phyloP scores from a whole-genome alignment of 35 echinoderm and acorn worm species.

The Chiridota heheva region DNA sequence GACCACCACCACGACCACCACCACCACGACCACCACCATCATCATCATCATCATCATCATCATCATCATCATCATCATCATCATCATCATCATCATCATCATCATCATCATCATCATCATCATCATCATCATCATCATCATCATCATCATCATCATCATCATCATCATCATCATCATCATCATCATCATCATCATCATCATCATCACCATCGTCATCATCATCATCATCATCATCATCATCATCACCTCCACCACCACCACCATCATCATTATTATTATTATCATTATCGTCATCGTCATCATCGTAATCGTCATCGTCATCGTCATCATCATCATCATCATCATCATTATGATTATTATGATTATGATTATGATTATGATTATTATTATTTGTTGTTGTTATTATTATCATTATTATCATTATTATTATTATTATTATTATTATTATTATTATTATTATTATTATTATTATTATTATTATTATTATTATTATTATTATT shows the following conservation, averaged over 20 bases:
- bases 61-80: slow-evolving; percentile 8
- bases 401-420: too few relatives aligned
- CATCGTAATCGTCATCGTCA: too few relatives aligned
- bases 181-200: slow-evolving; percentile 8
- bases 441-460: too few relatives aligned
- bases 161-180: slow-evolving; percentile 8
- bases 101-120: slow-evolving; percentile 8
- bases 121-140: slow-evolving; percentile 8
- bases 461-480: too few relatives aligned
- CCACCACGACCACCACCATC: background rate
- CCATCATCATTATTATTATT: slow-evolving; percentile 9
- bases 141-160: slow-evolving; percentile 8
- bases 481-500: too few relatives aligned
- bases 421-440: too few relatives aligned
- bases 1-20: background rate
- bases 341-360: too few relatives aligned
- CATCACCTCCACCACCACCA: too few relatives aligned
- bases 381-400: too few relatives aligned
- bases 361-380: too few relatives aligned
- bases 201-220: slow-evolving; percentile 8
- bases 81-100: slow-evolving; percentile 9
- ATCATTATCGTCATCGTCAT: too few relatives aligned
- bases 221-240: too few relatives aligned
- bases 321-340: slow-evolving; percentile 9
- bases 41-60: slow-evolving; percentile 9